Evolutionary conservation across 1,140 invertebrate species (phyloP).

Genomic region (Drosophila sproati): DNA sequence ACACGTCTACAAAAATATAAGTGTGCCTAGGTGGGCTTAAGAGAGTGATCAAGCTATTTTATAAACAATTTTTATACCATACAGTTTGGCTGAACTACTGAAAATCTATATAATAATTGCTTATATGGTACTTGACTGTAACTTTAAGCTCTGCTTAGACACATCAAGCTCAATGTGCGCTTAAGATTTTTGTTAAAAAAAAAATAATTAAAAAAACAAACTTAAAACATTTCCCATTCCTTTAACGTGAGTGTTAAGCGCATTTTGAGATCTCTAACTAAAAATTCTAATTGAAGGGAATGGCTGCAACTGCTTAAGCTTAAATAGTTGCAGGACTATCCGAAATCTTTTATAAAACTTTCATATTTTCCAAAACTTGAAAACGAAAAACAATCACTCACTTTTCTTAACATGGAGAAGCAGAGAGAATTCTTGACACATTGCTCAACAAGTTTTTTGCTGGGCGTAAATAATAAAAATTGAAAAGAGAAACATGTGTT

Average conservation of each 20-base stretch:
- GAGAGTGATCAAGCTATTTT: constrained; percentile 5
- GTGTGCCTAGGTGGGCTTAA: constrained; percentile 2
- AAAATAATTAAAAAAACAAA: not conserved
- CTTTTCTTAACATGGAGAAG: constrained; percentile 31
- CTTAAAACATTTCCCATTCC: constrained; percentile 33
- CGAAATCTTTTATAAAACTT: constrained; percentile 2
- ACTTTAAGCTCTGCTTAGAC: constrained; percentile 2
- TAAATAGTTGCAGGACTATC: constrained; percentile 5
- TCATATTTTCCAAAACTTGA: constrained; percentile 29
- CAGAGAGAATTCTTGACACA: constrained; percentile 63
- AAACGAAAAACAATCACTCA: constrained; percentile 19
- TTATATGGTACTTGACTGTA: constrained; percentile 8
- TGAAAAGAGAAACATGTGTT: constrained; percentile 60
- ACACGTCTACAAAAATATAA: not conserved
- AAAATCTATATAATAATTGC: constrained; percentile 4
- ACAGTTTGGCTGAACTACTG: not conserved
- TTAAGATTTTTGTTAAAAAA: constrained; percentile 28
- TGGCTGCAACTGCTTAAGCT: constrained; percentile 5
- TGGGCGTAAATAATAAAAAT: constrained; percentile 67
- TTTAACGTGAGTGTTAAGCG: constrained; percentile 29
- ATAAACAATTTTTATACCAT: constrained; percentile 1
- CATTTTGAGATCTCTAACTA: constrained; percentile 19
- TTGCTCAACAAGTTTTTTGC: constrained; percentile 62
- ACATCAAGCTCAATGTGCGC: constrained; percentile 21
- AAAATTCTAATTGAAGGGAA: constrained; percentile 12